These are phyloP conservation scores for Thereva unica DNA, from an alignment of 2,888 invertebrate species.

Conservation along the genomic window DNA sequence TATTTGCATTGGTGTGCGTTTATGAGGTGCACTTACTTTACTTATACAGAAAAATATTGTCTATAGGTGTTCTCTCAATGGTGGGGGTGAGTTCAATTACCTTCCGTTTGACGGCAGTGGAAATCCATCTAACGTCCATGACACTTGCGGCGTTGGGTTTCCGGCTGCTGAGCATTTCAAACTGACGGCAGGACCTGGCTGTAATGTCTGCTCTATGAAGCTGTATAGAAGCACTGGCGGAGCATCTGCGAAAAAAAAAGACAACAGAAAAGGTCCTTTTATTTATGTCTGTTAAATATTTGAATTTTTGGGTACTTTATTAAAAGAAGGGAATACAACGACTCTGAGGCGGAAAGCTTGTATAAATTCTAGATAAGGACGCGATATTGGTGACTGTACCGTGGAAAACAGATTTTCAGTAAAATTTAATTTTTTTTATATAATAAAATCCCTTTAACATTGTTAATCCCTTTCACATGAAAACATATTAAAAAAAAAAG, in stretches of 20 bases:
- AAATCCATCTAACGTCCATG: constrained; percentile 78
- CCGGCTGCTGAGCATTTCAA: constrained; percentile 77
- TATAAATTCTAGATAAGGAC: no score
- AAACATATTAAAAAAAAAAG: no score
- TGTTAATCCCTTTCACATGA: no score
- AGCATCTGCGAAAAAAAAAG: constrained; percentile 65
- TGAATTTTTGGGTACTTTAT: no score
- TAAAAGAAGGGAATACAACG: no score
- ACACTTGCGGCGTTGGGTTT: constrained; percentile 78
- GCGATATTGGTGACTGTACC: no score
- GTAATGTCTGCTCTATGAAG: constrained; percentile 78
- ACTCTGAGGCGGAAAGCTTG: no score
- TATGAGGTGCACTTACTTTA: constrained; percentile 7
- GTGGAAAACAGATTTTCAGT: no score
- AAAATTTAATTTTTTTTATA: no score
- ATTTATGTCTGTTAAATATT: no score
- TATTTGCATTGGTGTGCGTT: constrained; percentile 44
- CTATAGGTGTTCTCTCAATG: constrained; percentile 30
- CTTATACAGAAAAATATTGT: not conserved
- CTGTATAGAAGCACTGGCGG: constrained; percentile 75
- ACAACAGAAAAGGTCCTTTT: no score
- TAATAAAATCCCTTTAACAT: no score
- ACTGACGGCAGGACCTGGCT: constrained; percentile 77
- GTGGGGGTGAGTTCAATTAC: constrained; percentile 55
- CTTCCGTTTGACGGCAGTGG: constrained; percentile 66